Evolutionary conservation across 2,888 invertebrate species (phyloP), one percentile per base, ranked within the genome.

Genomic region (Tuta absoluta): DNA sequence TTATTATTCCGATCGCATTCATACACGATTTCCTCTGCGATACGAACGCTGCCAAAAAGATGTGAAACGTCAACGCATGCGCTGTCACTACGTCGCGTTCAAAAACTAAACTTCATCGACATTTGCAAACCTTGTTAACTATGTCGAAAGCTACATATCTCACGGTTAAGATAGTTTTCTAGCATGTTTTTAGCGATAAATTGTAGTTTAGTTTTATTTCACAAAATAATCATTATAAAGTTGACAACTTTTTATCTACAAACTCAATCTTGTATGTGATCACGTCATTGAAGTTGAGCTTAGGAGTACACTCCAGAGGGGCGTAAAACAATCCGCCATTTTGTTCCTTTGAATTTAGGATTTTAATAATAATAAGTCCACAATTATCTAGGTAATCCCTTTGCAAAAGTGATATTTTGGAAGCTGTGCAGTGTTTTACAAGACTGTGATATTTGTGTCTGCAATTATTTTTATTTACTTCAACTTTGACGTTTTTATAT

Each of bases 291-390:
- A 12, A 3, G 10, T 21, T 60, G n/a, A 14, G 70, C 76, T 81
- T 86, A 74, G 66, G 85, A 87, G 86, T 84, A 83, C 74, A 79
- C 74, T 77, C 68, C 72, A 78, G 80, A 87, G 89, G 90, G 91
- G 91, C 91, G 91, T 91, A 88, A 87, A 89, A 87, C 79, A 85
- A 83, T 88, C 90, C 89, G 91, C 91, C 91, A 91, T 91, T 85
- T 91, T 91, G 91, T 89, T 80, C 79, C 85, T 82, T 80, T 84
- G 84, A 85, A 87, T 86, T 85, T 87, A 87, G 81, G 74, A 74
- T 77, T 75, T 79, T 75, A 79, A 76, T 75, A 80, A 80, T 81
- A 56, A 84, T 80, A 77, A 86, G 89, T 84, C 81, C 76, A 73
- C 81, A 77, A 78, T 81, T 81, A 91, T 88, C 88, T 73, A 78